Evolutionary conservation across 2,113 vertebrate genomes (phyloP).

Genomic region (Spea multiplicata): DNA sequence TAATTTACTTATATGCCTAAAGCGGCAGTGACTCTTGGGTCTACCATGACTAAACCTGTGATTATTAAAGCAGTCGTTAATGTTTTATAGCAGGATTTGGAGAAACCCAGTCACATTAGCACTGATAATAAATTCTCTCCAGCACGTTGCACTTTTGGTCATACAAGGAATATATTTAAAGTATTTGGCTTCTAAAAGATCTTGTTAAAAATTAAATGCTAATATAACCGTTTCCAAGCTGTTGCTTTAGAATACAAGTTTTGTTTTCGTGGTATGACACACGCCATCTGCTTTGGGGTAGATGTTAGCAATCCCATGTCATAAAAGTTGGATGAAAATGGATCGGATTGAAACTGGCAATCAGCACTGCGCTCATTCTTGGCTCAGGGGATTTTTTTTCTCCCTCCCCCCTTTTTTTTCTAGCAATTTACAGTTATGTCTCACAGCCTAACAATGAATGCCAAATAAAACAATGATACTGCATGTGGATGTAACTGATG

Average conservation of each 20-base stretch:
- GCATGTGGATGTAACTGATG: not conserved
- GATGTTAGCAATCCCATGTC: constrained; percentile 45
- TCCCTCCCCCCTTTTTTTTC: constrained; percentile 1
- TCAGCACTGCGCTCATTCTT: constrained; percentile 29
- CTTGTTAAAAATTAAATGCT: constrained; percentile 35
- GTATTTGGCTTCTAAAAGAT: not conserved
- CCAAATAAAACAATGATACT: not conserved
- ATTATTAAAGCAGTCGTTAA: too few relatives aligned
- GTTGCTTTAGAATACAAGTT: constrained; percentile 27
- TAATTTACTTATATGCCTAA: too few relatives aligned
- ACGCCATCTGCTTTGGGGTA: constrained; percentile 45
- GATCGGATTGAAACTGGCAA: constrained; percentile 28
- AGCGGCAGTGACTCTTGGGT: too few relatives aligned
- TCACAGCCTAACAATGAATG: not conserved
- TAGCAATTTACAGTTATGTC: constrained; percentile 22
- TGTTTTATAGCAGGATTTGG: too few relatives aligned
- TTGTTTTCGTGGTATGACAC: constrained; percentile 43
- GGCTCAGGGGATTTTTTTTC: not conserved
- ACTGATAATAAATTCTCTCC: too few relatives aligned
- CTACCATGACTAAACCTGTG: too few relatives aligned
- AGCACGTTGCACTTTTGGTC: not conserved
- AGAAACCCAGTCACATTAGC: too few relatives aligned
- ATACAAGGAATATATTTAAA: not conserved
- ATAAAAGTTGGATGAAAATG: constrained; percentile 44
- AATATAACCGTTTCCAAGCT: constrained; percentile 35